Percentiles rank a stretch among this genome's conserved stretches.
Evolutionary conservation across 2,113 vertebrate genomes (phyloP).

Genomic region (Trichomycterus rosablanca): DNA sequence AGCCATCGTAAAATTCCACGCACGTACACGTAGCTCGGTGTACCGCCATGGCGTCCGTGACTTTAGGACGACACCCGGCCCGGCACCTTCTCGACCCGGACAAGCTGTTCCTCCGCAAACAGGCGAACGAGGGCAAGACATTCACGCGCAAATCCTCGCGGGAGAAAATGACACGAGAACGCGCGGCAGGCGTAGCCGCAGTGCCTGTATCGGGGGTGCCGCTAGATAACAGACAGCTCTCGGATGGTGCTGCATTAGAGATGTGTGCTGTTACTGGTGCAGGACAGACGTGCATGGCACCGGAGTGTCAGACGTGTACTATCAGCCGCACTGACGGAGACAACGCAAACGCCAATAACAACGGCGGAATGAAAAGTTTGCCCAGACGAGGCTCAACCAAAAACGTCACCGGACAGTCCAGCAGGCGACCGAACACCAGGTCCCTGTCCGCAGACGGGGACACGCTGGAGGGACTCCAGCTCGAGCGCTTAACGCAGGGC

Average conservation of each 20-base stretch:
- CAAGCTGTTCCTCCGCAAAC: conserved; percentile 33
- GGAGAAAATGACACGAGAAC: conserved; percentile 43
- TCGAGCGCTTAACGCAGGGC: conserved; percentile 61
- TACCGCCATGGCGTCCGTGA: conserved; percentile 71
- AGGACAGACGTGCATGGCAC: background rate
- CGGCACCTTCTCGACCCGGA: conserved; percentile 65
- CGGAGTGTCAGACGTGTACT: background rate
- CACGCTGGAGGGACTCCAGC: conserved; percentile 30
- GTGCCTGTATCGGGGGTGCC: too few relatives aligned
- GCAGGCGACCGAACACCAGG: background rate
- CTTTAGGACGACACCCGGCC: conserved; percentile 66
- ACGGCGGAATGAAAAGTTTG: conserved; percentile 6
- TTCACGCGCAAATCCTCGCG: conserved; percentile 36
- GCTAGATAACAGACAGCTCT: too few relatives aligned
- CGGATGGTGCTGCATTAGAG: too few relatives aligned
- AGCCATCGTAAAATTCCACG: too few relatives aligned
- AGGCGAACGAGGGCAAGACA: conserved; percentile 45
- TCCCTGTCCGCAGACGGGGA: background rate
- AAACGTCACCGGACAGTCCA: background rate
- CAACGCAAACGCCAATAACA: conserved; percentile 27
- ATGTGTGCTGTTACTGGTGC: too few relatives aligned
- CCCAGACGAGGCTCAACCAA: background rate
- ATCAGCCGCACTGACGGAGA: background rate
- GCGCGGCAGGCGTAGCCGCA: conserved; percentile 2
- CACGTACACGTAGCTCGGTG: background rate